Percentiles rank a stretch among this genome's conserved stretches.
These are phyloP conservation scores for Pilophorus perplexus DNA, from an alignment of 2,888 invertebrate genomes.

Conservation along the genomic window DNA sequence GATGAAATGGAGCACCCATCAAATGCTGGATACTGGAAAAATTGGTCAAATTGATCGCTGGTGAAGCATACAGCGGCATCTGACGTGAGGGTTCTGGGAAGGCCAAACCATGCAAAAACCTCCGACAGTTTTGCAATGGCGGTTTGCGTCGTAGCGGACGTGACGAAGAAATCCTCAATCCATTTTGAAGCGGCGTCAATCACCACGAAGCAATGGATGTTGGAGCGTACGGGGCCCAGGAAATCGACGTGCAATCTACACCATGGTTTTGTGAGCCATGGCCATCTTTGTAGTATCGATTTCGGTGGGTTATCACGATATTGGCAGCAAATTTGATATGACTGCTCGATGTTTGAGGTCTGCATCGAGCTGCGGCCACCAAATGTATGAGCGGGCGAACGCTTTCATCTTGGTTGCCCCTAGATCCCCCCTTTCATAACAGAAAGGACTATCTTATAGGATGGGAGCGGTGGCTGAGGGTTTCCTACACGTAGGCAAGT, in stretches of 20 bases:
- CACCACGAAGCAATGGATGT: slow-evolving; percentile 22
- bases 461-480: no score
- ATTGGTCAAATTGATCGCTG: background rate
- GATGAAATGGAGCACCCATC: slow-evolving; percentile 25
- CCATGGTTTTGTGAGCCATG: background rate
- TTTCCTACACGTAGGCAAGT: no score
- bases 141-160: background rate
- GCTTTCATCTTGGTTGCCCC: slow-evolving; percentile 33
- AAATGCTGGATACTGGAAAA: slow-evolving; percentile 17
- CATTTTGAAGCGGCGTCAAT: slow-evolving; percentile 32
- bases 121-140: slow-evolving; percentile 17
- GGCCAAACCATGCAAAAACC: slow-evolving; percentile 18
- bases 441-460: no score
- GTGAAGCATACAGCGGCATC: slow-evolving; percentile 21
- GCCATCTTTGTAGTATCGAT: slow-evolving; percentile 4
- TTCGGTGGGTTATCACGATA: background rate
- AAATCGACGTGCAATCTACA: slow-evolving; percentile 1
- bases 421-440: no score
- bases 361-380: slow-evolving; percentile 10
- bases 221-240: slow-evolving; percentile 6
- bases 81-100: slow-evolving; percentile 17
- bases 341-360: background rate
- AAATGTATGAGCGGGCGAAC: slow-evolving; percentile 13
- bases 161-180: slow-evolving; percentile 35
- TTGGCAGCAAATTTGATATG: background rate